Percentiles rank a stretch among this genome's conserved stretches.
Conservation (phyloP, 2,888 invertebrate species). For the Caenorhabditis afra region DNA sequence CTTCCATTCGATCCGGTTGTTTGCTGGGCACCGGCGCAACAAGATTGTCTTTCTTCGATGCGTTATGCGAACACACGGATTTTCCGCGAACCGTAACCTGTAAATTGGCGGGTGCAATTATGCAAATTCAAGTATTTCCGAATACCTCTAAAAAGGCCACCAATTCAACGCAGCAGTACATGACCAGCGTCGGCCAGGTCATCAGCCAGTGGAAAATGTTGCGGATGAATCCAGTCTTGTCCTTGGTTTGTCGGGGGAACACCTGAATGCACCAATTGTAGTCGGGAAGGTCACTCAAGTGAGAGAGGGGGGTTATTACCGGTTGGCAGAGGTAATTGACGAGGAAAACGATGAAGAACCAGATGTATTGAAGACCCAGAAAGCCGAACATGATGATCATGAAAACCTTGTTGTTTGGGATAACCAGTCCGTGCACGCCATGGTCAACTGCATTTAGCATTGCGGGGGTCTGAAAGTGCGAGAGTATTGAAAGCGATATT, state of each 20-base stretch:
- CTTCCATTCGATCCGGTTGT: conserved; percentile 70
- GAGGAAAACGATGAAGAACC: conserved; percentile 72
- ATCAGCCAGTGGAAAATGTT: conserved; percentile 75
- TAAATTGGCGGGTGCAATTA: conserved; percentile 28
- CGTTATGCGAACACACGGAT: conserved; percentile 75
- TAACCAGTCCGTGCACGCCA: conserved; percentile 68
- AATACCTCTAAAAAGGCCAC: conserved; percentile 75
- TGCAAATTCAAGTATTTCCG: conserved; percentile 9
- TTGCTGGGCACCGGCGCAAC: conserved; percentile 66
- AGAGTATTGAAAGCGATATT: not conserved
- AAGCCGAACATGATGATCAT: conserved; percentile 75
- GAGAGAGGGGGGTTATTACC: conserved; percentile 57
- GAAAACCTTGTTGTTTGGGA: conserved; percentile 70
- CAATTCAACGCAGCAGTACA: conserved; percentile 75
- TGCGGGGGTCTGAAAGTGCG: conserved; percentile 68
- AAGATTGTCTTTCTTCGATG: conserved; percentile 77
- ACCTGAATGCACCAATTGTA: conserved; percentile 58
- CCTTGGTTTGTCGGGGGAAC: conserved; percentile 72
- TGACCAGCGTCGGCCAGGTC: conserved; percentile 75
- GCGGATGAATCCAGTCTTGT: conserved; percentile 74
- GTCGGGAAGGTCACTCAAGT: conserved; percentile 19
- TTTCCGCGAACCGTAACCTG: conserved; percentile 75
- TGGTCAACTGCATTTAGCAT: conserved; percentile 68
- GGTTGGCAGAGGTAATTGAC: conserved; percentile 73
- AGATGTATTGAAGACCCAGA: conserved; percentile 74